These are phyloP conservation scores for Alosa sapidissima DNA, from an alignment of 2,797 vertebrate species.

Conservation along the genomic window DNA sequence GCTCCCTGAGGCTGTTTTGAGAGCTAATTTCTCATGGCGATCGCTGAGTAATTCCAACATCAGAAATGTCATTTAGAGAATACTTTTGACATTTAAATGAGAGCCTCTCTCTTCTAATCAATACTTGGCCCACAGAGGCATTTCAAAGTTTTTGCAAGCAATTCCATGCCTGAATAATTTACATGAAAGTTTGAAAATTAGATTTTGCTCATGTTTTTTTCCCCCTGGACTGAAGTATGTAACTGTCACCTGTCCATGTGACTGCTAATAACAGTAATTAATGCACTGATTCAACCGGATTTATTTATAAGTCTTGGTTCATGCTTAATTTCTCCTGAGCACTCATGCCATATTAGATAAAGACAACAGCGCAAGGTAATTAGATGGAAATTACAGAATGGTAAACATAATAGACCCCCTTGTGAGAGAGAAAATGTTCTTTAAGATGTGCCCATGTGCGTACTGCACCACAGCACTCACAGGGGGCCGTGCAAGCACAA, in stretches of 20 bases:
- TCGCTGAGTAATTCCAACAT: not conserved
- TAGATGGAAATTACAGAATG: constrained; percentile 15
- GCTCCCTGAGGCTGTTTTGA: not conserved
- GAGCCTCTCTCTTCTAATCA: constrained; percentile 4
- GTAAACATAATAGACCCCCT: constrained; percentile 7
- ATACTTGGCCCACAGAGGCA: not conserved
- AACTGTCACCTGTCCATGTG: constrained; percentile 3
- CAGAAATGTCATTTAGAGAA: constrained; percentile 21
- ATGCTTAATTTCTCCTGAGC: constrained; percentile 24
- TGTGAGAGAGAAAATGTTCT: not conserved
- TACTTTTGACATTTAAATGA: constrained; percentile 25
- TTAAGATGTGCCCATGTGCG: not conserved
- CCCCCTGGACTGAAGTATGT: not conserved
- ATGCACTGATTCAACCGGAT: not conserved
- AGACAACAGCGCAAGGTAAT: constrained; percentile 11
- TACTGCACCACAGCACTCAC: not conserved
- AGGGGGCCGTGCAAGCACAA: not conserved
- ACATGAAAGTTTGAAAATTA: constrained; percentile 11
- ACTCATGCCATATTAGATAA: constrained; percentile 23
- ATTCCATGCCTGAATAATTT: constrained; percentile 21
- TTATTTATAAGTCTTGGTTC: constrained; percentile 13
- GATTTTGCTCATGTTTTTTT: constrained; percentile 7
- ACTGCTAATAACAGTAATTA: constrained; percentile 16
- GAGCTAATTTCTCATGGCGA: constrained; percentile 12
- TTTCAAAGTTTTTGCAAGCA: not conserved